Percentiles rank a stretch among this genome's conserved stretches.
phyloP scores from a whole-genome alignment of 1,140 invertebrate species.

The Branchinecta lindahli region DNA sequence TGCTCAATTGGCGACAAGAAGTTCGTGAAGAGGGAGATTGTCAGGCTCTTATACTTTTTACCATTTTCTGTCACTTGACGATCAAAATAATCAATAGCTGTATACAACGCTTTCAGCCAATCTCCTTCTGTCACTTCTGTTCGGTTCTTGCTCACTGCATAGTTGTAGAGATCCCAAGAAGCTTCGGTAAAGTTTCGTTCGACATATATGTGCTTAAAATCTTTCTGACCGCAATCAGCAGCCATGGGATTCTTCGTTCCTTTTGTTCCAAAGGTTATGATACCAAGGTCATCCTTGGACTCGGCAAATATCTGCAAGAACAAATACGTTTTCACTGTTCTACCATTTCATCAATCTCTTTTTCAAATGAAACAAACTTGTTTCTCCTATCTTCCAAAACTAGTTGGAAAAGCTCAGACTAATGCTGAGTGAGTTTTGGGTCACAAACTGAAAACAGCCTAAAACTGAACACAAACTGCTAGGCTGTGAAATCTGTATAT shows the following conservation, averaged over 20 bases:
- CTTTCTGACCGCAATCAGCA: background rate
- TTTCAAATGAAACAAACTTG: background rate
- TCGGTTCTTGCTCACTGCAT: background rate
- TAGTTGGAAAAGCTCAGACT: background rate
- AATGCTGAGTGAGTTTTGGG: background rate
- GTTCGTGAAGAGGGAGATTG: background rate
- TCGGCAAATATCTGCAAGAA: background rate
- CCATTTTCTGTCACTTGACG: background rate
- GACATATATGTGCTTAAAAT: background rate
- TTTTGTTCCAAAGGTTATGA: background rate
- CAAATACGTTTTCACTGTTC: background rate
- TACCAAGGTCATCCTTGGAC: background rate
- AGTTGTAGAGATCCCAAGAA: background rate
- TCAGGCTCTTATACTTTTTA: background rate
- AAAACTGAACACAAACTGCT: no score
- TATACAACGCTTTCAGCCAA: conserved; percentile 1
- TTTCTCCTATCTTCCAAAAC: background rate
- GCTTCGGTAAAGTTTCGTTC: background rate
- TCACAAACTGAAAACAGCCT: no score
- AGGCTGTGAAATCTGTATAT: no score
- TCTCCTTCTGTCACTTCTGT: background rate
- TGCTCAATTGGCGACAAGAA: background rate
- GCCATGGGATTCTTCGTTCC: background rate
- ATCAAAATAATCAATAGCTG: background rate
- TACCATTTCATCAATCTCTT: background rate